phyloP scores from a whole-genome alignment of 2,113 vertebrate species.

The Bos javanicus region DNA sequence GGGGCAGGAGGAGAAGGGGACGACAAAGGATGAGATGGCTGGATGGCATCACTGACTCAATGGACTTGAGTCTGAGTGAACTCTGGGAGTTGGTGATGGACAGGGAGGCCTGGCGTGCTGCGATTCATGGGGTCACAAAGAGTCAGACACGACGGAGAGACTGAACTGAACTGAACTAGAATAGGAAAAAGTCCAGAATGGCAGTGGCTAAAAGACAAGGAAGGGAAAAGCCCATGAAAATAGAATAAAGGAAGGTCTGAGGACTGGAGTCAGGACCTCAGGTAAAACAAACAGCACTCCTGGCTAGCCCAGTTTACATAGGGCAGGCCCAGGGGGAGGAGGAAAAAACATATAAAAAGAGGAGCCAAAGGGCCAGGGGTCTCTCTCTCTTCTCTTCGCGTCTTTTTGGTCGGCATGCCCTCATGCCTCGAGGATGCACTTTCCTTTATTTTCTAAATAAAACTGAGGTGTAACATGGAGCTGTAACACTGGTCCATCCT shows the following conservation, averaged over 20 bases:
- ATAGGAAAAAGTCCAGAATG: background rate
- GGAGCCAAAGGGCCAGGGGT: background rate
- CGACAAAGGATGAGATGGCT: too few species aligned
- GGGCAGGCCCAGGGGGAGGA: background rate
- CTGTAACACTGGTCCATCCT: background rate
- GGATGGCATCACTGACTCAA: too few species aligned
- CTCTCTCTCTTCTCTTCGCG: accelerated
- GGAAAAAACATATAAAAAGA: background rate
- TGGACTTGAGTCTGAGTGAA: too few species aligned
- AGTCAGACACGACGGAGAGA: too few species aligned
- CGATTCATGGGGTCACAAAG: too few species aligned
- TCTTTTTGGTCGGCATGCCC: background rate
- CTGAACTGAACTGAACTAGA: too few species aligned
- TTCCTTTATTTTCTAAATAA: background rate
- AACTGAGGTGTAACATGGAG: background rate
- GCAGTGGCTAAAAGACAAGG: background rate
- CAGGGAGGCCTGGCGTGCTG: too few species aligned
- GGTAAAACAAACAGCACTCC: background rate
- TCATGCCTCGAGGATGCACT: background rate
- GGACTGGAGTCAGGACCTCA: background rate
- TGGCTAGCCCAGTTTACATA: background rate
- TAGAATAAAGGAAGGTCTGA: background rate
- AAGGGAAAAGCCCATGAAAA: background rate
- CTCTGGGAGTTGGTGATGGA: too few species aligned
- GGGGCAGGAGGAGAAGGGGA: too few species aligned